These are phyloP conservation scores for Micropterix aruncella DNA, from an alignment of 2,888 invertebrate genomes.

Conservation along the genomic window DNA sequence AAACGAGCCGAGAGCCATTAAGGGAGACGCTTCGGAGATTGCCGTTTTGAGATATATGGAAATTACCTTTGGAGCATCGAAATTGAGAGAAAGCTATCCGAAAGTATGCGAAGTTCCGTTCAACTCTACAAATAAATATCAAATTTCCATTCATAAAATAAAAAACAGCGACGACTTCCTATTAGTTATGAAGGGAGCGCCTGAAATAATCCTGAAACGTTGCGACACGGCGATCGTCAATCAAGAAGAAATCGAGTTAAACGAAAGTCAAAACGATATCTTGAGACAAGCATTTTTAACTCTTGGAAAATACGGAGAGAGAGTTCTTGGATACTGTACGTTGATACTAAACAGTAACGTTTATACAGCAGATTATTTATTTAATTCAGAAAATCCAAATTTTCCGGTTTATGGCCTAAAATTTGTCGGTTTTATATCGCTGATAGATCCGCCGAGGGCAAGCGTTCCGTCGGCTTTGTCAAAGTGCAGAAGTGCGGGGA, in stretches of 20 bases:
- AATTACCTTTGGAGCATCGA: slow-evolving; percentile 37
- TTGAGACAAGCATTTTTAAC: slow-evolving; percentile 56
- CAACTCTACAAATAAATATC: slow-evolving; percentile 56
- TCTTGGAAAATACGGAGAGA: slow-evolving; percentile 73
- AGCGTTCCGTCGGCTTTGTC: slow-evolving; percentile 52
- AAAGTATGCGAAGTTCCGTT: slow-evolving; percentile 53
- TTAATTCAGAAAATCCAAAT: slow-evolving; percentile 44
- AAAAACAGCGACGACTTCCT: slow-evolving; percentile 34
- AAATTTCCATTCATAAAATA: slow-evolving; percentile 53
- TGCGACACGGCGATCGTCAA: slow-evolving; percentile 41
- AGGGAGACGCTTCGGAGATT: slow-evolving; percentile 57
- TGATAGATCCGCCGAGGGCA: slow-evolving; percentile 57
- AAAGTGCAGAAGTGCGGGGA: slow-evolving; percentile 54
- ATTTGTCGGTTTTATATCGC: slow-evolving; percentile 49
- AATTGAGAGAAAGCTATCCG: slow-evolving; percentile 32
- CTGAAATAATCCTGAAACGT: slow-evolving; percentile 53
- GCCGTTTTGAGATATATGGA: slow-evolving; percentile 57
- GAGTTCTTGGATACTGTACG: slow-evolving; percentile 77
- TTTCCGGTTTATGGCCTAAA: slow-evolving; percentile 48
- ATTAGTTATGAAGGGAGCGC: slow-evolving; percentile 65
- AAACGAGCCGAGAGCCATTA: slow-evolving; percentile 35
- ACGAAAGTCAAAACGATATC: slow-evolving; percentile 29
- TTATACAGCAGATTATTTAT: slow-evolving; percentile 38
- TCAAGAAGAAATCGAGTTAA: slow-evolving; percentile 36
- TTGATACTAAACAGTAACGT: slow-evolving; percentile 36